Conservation (phyloP, 1,140 invertebrate species). For the Odontomachus brunneus region DNA sequence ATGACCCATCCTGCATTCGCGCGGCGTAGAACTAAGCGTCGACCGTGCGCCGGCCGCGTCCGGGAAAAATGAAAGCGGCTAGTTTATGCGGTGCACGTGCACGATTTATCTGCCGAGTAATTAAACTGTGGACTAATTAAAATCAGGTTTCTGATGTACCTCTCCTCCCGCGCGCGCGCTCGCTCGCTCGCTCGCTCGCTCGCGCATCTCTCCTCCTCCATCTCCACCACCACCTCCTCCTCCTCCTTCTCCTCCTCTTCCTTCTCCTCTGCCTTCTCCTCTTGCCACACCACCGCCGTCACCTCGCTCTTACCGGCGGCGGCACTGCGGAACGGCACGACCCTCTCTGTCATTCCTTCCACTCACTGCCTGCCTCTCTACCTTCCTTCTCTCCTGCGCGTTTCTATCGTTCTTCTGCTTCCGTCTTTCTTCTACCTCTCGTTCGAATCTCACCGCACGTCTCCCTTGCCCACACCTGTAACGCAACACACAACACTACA, state of each 20-base stretch:
- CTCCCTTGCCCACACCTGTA: background rate
- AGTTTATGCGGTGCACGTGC: slow-evolving; percentile 86
- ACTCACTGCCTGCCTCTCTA: slow-evolving; percentile 47
- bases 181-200: slow-evolving; percentile 52
- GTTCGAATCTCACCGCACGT: background rate
- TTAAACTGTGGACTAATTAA: slow-evolving; percentile 87
- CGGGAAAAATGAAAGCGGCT: slow-evolving; percentile 85
- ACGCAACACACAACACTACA: background rate
- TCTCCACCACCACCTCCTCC: background rate
- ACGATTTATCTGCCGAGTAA: slow-evolving; percentile 86
- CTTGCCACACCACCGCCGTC: slow-evolving; percentile 28
- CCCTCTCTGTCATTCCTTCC: slow-evolving; percentile 65
- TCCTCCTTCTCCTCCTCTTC: background rate
- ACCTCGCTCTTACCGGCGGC: slow-evolving; percentile 47
- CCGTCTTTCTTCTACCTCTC: background rate
- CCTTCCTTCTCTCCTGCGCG: slow-evolving; percentile 49
- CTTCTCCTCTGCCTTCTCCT: background rate
- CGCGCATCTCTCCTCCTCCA: slow-evolving; percentile 20
- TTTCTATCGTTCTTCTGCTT: slow-evolving; percentile 29
- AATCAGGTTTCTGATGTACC: slow-evolving; percentile 86
- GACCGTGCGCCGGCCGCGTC: slow-evolving; percentile 76
- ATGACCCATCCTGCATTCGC: slow-evolving; percentile 83
- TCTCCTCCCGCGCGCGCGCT: slow-evolving; percentile 67
- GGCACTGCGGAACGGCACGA: slow-evolving; percentile 14
- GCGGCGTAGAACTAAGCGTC: slow-evolving; percentile 78